A percentile compares a stretch with the other conserved stretches of the same genome.
phyloP scores from a whole-genome alignment of 2,888 invertebrate genomes.

The Conchocele bisecta region DNA sequence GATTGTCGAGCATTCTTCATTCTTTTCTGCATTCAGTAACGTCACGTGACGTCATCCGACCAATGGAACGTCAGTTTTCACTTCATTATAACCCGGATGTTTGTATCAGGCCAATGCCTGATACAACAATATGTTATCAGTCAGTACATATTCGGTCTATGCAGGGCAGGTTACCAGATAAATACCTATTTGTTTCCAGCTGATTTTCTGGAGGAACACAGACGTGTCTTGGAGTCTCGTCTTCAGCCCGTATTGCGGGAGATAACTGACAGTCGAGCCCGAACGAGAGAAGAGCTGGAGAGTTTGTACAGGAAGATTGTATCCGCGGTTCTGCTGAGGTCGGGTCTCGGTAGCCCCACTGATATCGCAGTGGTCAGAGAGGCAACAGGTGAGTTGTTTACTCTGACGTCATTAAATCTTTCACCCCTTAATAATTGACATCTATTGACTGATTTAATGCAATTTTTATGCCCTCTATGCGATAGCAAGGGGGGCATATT shows the following conservation, averaged over 20 bases:
- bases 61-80: too few relatives aligned
- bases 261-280: conserved; percentile 82
- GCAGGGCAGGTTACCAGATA: too few relatives aligned
- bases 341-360: conserved; percentile 82
- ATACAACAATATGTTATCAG: too few relatives aligned
- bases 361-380: conserved; percentile 82
- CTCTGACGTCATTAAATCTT: background rate
- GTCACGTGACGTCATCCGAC: too few relatives aligned
- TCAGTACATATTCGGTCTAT: too few relatives aligned
- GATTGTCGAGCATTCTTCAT: too few relatives aligned
- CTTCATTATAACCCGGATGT: too few relatives aligned
- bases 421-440: too few relatives aligned
- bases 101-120: too few relatives aligned
- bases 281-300: conserved; percentile 82
- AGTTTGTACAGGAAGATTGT: conserved; percentile 83
- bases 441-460: background rate
- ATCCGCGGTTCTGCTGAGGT: conserved; percentile 82
- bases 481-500: too few relatives aligned
- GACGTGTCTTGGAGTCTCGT: conserved; percentile 82
- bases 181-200: conserved; percentile 64
- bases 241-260: conserved; percentile 82
- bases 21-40: too few relatives aligned
- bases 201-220: conserved; percentile 82
- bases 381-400: conserved; percentile 76
- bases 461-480: too few relatives aligned